Conservation (phyloP, 2,113 vertebrate species). For the Leucopsar rothschildi region DNA sequence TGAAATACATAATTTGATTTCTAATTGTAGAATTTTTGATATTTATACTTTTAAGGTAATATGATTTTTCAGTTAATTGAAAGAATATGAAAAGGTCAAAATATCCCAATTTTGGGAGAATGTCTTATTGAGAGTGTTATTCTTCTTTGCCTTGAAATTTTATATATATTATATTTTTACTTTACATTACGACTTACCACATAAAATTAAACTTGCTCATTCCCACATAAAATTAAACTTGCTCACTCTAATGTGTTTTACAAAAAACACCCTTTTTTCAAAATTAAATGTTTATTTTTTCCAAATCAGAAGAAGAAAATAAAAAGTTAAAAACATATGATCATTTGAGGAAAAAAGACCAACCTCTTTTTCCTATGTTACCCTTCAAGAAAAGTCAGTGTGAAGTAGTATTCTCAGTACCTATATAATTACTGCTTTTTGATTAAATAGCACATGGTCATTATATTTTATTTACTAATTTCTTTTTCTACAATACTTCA, state of each 20-base stretch:
- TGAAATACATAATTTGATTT: background rate
- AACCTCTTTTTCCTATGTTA: background rate
- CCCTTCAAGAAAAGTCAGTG: background rate
- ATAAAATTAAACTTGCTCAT: background rate
- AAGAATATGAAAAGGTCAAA: background rate
- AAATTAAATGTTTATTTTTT: background rate
- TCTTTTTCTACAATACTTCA: background rate
- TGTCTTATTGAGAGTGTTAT: background rate
- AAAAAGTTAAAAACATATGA: background rate
- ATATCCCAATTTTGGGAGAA: background rate
- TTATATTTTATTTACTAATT: background rate
- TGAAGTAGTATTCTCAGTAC: background rate
- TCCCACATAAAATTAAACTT: background rate
- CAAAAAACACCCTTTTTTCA: accelerated
- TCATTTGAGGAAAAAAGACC: background rate
- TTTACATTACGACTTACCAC: background rate
- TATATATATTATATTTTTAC: background rate
- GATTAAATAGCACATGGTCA: background rate
- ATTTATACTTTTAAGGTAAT: background rate
- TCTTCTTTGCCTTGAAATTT: background rate
- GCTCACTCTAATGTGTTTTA: background rate
- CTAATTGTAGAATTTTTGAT: background rate
- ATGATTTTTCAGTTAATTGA: background rate
- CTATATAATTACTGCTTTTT: background rate
- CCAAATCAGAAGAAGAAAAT: background rate